Base-by-base conservation (phyloP, 37 sponge, comb jelly and placozoan genomes). In the Bolinopsis microptera region DNA sequence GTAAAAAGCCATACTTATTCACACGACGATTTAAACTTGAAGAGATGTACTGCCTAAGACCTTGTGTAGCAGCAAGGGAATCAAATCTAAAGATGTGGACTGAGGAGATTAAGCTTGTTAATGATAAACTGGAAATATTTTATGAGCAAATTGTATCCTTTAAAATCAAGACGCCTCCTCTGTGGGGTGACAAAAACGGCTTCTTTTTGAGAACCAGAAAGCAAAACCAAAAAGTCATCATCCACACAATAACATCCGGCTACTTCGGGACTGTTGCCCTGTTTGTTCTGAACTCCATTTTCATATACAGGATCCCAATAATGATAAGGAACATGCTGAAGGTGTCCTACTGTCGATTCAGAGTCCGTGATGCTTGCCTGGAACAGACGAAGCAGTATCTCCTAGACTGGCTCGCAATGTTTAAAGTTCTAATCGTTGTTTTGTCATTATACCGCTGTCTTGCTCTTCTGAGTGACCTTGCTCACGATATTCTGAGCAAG, bases 181-280 rank as follows among this genome's bases (percentile, higher is more conserved):
- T 86, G 3, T 86, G 90, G 90, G 26, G 36, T 18, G 90, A 86
- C 22, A 86, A 86, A 27, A 86, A 21, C 30, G 90, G 90, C 25
- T 86, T 86, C 30, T 23, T 86, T 24, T 38, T 33, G 26, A 39
- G 90, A 86, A 86, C 90, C 0, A 39, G 90, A 27, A 86, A 86
- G 36, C 90, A 86, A 86, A 86, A 86, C 26, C 90, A 86, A 39
- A 86, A 2, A 34, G 90, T 86, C 90, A 86, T 86, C 27, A 39
- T 86, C 16, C 13, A 86, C n/a, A 86, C 90, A 0, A 86, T 86
- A 21, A 86, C 90, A 38, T 41, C 61, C 26, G 90, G 90, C 41
- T 41, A 86, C 30, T 86, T 86, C 24, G 90, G 90, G 1, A 86
- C 36, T 1, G 28, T 41, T n/a, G 41, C 61, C n/a, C 90, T 86